Conservation (phyloP, 2,797 vertebrate genomes). For the Tragopan temminckii region DNA sequence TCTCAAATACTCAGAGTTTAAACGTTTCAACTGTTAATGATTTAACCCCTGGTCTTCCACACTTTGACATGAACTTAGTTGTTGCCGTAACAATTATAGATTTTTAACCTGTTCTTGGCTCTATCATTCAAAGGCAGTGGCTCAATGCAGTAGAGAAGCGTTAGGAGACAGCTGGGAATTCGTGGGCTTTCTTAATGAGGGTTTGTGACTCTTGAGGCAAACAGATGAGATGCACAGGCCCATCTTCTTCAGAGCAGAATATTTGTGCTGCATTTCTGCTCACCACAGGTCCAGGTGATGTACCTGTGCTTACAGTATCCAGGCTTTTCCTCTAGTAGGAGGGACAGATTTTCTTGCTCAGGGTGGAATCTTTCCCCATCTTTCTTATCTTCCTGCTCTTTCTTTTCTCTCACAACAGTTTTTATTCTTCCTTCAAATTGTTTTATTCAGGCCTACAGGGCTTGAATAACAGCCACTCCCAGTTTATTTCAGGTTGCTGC, state of each 20-base stretch:
- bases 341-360: accelerated
- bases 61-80: background rate
- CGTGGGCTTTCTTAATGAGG: background rate
- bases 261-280: background rate
- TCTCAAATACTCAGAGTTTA: background rate
- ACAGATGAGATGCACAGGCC: background rate
- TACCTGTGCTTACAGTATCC: background rate
- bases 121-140: background rate
- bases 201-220: background rate
- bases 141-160: background rate
- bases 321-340: background rate
- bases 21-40: background rate
- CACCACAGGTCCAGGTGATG: background rate
- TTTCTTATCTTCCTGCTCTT: background rate
- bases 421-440: background rate
- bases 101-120: background rate
- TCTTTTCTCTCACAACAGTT: background rate
- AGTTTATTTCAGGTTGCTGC: slow-evolving; percentile 56
- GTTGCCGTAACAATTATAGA: background rate
- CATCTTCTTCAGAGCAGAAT: background rate
- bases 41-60: background rate
- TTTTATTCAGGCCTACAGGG: background rate
- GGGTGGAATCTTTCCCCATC: background rate
- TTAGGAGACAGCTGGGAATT: background rate
- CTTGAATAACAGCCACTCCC: slow-evolving; percentile 2